Percentiles rank a stretch among this genome's conserved stretches.
Conservation (phyloP, 2,888 invertebrate genomes). For the Drosophila eohydei region DNA sequence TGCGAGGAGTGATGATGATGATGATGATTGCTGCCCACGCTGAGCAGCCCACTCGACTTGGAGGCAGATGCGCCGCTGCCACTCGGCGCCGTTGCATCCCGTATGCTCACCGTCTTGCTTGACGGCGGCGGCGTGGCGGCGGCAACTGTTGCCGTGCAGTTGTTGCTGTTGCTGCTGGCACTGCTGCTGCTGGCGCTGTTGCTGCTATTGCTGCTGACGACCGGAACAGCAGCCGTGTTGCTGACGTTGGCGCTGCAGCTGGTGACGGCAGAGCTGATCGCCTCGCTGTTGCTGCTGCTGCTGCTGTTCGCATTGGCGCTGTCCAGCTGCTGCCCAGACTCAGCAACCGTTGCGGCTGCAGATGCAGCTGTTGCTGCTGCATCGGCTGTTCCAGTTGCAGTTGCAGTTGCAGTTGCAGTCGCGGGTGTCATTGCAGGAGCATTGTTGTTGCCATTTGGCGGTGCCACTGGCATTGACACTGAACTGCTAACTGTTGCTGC, state of each 20-base stretch:
- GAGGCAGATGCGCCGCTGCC: constrained; percentile 28
- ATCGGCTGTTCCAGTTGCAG: constrained; percentile 3
- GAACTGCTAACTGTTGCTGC: constrained; percentile 6
- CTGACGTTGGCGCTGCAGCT: constrained; percentile 16
- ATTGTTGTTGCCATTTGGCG: constrained; percentile 7
- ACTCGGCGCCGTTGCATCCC: constrained; percentile 33
- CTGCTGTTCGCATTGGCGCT: constrained; percentile 53
- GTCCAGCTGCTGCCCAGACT: constrained; percentile 42
- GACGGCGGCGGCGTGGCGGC: constrained; percentile 42
- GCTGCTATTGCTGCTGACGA: constrained; percentile 17
- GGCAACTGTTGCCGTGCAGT: constrained; percentile 23
- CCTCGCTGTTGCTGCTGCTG: constrained; percentile 10
- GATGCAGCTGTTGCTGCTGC: constrained; percentile 6
- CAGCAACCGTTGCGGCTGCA: constrained; percentile 28
- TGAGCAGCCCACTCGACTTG: constrained; percentile 59
- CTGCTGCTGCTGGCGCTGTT: constrained; percentile 16
- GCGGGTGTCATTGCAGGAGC: not conserved
- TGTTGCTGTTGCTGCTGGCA: constrained; percentile 21
- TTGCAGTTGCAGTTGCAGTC: not conserved
- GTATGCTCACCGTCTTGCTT: constrained; percentile 37
- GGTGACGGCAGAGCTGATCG: constrained; percentile 10
- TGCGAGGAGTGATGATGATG: constrained; percentile 56
- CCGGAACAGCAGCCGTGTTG: not conserved
- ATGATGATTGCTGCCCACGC: constrained; percentile 64
- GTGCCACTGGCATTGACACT: constrained; percentile 7